Percentiles rank a stretch among this genome's conserved stretches.
Conservation (phyloP, 2,888 invertebrate species). For the Agonopterix subpropinquella region DNA sequence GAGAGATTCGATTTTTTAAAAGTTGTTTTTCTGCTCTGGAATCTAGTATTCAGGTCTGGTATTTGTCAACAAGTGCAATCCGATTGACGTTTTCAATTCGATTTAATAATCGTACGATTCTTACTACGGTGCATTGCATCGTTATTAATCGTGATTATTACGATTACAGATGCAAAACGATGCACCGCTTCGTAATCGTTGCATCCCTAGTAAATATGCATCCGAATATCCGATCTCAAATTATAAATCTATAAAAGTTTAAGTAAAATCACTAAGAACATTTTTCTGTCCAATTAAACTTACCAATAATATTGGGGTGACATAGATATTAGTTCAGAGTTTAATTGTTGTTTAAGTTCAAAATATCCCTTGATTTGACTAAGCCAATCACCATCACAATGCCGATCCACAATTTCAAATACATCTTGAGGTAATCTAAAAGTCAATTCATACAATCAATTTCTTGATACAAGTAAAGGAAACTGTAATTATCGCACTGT, state of each 20-base stretch:
- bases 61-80: no score
- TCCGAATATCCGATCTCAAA: no score
- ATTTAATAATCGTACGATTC: no score
- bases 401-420: conserved; percentile 20
- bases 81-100: no score
- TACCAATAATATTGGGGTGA: conserved; percentile 40
- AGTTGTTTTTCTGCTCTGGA: no score
- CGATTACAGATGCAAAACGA: no score
- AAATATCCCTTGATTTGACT: conserved; percentile 27
- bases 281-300: conserved; percentile 10
- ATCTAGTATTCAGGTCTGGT: no score
- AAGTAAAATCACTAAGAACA: background rate
- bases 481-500: background rate
- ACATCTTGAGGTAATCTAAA: conserved; percentile 23
- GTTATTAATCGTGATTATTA: no score
- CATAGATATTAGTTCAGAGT: conserved; percentile 26
- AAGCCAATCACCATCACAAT: conserved; percentile 29
- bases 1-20: no score
- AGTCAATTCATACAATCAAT: background rate
- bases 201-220: no score
- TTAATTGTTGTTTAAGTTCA: conserved; percentile 20
- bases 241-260: background rate
- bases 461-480: background rate
- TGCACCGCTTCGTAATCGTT: no score
- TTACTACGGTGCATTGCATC: no score